Evolutionary conservation across 1,140 invertebrate genomes (phyloP).

Genomic region (Trichonephila clavata): DNA sequence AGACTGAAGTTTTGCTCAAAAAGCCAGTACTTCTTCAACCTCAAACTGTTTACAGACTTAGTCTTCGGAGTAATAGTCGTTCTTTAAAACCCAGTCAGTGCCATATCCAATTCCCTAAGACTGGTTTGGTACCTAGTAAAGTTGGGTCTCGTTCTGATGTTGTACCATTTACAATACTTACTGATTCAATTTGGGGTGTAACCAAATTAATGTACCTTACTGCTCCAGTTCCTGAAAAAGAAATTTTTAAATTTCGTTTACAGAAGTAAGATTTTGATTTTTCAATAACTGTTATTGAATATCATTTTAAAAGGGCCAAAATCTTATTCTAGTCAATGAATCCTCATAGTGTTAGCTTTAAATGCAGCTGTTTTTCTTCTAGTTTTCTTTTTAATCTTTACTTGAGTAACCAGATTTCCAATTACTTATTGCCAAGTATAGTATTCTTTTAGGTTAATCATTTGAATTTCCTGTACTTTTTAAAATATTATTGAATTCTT

Average conservation of each 20-base stretch:
- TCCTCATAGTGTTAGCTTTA: background rate
- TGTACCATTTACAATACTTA: constrained; percentile 72
- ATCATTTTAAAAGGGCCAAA: background rate
- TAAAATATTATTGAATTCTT: no score
- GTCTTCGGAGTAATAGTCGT: constrained; percentile 69
- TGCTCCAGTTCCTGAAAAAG: constrained; percentile 72
- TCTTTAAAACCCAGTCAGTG: constrained; percentile 75
- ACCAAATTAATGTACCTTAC: constrained; percentile 69
- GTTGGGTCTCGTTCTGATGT: constrained; percentile 49
- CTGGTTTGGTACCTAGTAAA: constrained; percentile 63
- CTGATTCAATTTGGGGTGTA: constrained; percentile 73
- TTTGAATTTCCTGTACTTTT: no score
- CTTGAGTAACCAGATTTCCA: background rate
- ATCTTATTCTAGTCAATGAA: background rate
- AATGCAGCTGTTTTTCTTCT: background rate
- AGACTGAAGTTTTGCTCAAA: constrained; percentile 69
- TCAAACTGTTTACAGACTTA: constrained; percentile 67
- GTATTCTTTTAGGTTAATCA: no score
- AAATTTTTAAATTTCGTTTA: constrained; percentile 76
- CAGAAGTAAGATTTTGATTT: constrained; percentile 16
- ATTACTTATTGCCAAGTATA: no score
- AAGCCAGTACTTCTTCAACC: constrained; percentile 66
- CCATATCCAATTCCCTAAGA: constrained; percentile 73
- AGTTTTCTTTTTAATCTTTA: background rate
- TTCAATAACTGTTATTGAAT: background rate